Conservation (phyloP, 2,888 invertebrate genomes). For the Acrocyrtus sp. region DNA sequence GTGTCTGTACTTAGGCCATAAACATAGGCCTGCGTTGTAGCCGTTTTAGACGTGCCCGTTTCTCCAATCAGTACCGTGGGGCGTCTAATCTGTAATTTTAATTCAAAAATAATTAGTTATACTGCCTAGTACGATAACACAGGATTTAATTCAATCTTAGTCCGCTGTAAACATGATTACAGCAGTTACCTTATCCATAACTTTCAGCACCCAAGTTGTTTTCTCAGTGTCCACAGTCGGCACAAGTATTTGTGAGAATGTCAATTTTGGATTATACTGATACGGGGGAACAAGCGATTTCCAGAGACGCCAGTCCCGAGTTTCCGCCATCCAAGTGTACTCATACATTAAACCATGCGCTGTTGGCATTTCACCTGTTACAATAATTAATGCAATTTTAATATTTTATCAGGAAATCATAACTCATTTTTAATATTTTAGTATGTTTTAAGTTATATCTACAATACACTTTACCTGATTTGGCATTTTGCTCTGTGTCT, state of each 20-base stretch:
- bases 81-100: slow-evolving; percentile 69
- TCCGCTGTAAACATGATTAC: not conserved
- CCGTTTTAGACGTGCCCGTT: slow-evolving; percentile 92
- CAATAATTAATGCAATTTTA: too few species aligned
- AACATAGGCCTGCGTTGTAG: slow-evolving; percentile 85
- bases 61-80: slow-evolving; percentile 90
- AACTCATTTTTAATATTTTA: too few species aligned
- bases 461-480: slow-evolving; percentile 23
- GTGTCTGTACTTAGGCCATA: slow-evolving; percentile 75
- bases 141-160: not conserved
- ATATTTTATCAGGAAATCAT: too few species aligned
- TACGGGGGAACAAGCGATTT: slow-evolving; percentile 81
- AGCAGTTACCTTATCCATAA: slow-evolving; percentile 77
- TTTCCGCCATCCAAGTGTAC: slow-evolving; percentile 78
- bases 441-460: not conserved
- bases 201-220: slow-evolving; percentile 79
- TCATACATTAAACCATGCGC: slow-evolving; percentile 80
- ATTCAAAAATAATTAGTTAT: not conserved
- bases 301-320: slow-evolving; percentile 86
- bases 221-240: slow-evolving; percentile 89
- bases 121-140: not conserved
- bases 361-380: slow-evolving; percentile 77
- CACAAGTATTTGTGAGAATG: slow-evolving; percentile 86
- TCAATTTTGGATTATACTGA: slow-evolving; percentile 75
- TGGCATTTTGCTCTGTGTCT: slow-evolving; percentile 68